A percentile compares a stretch with the other conserved stretches of the same genome.
Evolutionary conservation across 1,140 invertebrate species (phyloP).

Genomic region (Sitophilus oryzae): DNA sequence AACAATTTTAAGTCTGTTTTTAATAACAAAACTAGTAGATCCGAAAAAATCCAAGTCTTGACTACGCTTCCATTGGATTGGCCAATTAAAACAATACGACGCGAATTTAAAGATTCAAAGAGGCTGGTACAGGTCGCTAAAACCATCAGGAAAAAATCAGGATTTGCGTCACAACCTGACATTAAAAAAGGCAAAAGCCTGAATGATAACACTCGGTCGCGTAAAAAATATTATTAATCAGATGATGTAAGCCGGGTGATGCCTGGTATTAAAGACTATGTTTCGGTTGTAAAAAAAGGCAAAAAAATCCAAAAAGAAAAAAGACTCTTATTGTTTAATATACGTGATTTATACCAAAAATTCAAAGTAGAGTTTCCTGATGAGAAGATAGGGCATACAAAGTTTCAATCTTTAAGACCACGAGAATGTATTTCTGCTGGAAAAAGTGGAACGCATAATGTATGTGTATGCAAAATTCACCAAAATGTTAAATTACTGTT

Average conservation of each 20-base stretch:
- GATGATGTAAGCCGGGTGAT: slow-evolving; percentile 9
- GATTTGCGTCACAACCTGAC: slow-evolving; percentile 8
- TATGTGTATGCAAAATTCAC: slow-evolving; percentile 10
- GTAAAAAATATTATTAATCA: slow-evolving; percentile 3
- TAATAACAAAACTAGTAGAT: too few relatives aligned
- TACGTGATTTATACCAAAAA: slow-evolving; percentile 4
- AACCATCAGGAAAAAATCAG: slow-evolving; percentile 8
- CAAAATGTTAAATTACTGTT: slow-evolving; percentile 8
- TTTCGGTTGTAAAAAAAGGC: neutral
- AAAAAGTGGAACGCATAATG: slow-evolving; percentile 7
- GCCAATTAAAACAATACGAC: slow-evolving; percentile 3
- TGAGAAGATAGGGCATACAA: too few relatives aligned
- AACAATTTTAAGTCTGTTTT: too few relatives aligned
- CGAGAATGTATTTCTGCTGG: slow-evolving; percentile 1
- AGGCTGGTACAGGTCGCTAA: slow-evolving; percentile 5
- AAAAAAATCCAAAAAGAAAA: slow-evolving; percentile 7
- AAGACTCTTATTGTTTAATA: slow-evolving; percentile 9
- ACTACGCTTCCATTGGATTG: slow-evolving; percentile 6
- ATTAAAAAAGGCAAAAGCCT: slow-evolving; percentile 4
- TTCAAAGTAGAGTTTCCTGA: slow-evolving; percentile 6
- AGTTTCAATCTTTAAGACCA: slow-evolving; percentile 6
- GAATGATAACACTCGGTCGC: slow-evolving; percentile 5
- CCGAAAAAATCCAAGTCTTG: slow-evolving; percentile 7
- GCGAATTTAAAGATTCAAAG: slow-evolving; percentile 5
- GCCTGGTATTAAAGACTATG: slow-evolving; percentile 3